Evolutionary conservation across 1,140 invertebrate species (phyloP).

Genomic region (Dinoponera quadriceps): DNA sequence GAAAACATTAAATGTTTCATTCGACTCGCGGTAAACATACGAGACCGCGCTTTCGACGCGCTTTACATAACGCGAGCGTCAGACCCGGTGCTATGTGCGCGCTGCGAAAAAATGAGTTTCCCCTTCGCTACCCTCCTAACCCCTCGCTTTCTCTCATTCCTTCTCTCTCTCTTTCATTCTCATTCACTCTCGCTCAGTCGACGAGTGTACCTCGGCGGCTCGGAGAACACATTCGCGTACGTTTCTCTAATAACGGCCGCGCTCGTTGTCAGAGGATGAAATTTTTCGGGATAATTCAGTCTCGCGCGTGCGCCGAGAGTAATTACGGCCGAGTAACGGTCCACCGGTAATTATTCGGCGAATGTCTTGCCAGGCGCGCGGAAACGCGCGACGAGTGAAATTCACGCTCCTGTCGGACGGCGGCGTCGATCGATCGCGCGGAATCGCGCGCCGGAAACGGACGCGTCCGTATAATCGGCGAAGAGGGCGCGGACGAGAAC

Average conservation of each 20-base stretch:
- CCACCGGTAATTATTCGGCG: constrained; percentile 6
- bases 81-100: background rate
- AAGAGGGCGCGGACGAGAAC: background rate
- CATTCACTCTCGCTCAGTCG: too few species aligned
- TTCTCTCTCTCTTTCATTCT: too few species aligned
- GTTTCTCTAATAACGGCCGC: background rate
- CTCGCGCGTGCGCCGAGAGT: background rate
- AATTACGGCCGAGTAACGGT: background rate
- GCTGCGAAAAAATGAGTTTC: constrained; percentile 6
- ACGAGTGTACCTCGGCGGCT: background rate
- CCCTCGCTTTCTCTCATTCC: too few species aligned
- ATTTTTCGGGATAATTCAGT: constrained; percentile 29
- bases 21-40: background rate
- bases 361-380: background rate
- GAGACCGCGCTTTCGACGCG: background rate
- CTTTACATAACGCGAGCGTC: constrained; percentile 19
- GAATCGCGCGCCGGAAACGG: background rate
- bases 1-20: constrained; percentile 41
- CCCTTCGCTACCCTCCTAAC: too few species aligned
- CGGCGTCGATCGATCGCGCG: too few species aligned
- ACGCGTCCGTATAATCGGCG: background rate
- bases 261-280: constrained; percentile 10
- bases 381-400: background rate
- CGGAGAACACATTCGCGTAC: background rate
- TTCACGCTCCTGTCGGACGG: too few species aligned